Percentiles rank a stretch among this genome's conserved stretches.
Evolutionary conservation across 1,140 invertebrate species (phyloP).

Genomic region (Ruditapes philippinarum): DNA sequence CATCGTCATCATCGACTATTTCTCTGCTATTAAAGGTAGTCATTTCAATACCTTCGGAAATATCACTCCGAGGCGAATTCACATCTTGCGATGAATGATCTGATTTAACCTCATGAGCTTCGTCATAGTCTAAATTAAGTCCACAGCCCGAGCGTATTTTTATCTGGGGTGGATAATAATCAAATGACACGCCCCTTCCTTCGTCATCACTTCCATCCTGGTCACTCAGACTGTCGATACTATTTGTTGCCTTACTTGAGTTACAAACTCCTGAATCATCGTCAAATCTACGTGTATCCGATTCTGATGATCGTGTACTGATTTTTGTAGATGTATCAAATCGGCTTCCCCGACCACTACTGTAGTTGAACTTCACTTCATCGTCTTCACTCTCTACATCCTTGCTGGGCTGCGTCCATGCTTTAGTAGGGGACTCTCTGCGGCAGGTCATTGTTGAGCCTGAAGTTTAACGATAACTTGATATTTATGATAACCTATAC

Average conservation of each 20-base stretch:
- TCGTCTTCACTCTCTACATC: slow-evolving; percentile 64
- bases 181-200: slow-evolving; percentile 66
- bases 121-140: slow-evolving; percentile 76
- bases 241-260: slow-evolving; percentile 75
- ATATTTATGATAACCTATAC: too few relatives aligned
- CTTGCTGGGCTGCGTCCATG: slow-evolving; percentile 21
- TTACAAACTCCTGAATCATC: slow-evolving; percentile 76
- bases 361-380: slow-evolving; percentile 25
- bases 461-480: neutral
- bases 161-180: slow-evolving; percentile 71
- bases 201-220: slow-evolving; percentile 73
- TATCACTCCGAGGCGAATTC: slow-evolving; percentile 79
- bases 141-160: slow-evolving; percentile 59
- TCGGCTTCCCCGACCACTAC: neutral
- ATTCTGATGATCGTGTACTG: slow-evolving; percentile 14
- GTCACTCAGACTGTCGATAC: slow-evolving; percentile 69
- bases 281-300: slow-evolving; percentile 30
- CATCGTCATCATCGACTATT: slow-evolving; percentile 50
- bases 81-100: slow-evolving; percentile 75
- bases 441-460: slow-evolving; percentile 50
- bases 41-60: slow-evolving; percentile 72
- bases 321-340: slow-evolving; percentile 15
- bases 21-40: slow-evolving; percentile 65
- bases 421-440: slow-evolving; percentile 9
- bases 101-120: slow-evolving; percentile 78